phyloP scores from a whole-genome alignment of 1,140 invertebrate species.

The Bombus fervidus region DNA sequence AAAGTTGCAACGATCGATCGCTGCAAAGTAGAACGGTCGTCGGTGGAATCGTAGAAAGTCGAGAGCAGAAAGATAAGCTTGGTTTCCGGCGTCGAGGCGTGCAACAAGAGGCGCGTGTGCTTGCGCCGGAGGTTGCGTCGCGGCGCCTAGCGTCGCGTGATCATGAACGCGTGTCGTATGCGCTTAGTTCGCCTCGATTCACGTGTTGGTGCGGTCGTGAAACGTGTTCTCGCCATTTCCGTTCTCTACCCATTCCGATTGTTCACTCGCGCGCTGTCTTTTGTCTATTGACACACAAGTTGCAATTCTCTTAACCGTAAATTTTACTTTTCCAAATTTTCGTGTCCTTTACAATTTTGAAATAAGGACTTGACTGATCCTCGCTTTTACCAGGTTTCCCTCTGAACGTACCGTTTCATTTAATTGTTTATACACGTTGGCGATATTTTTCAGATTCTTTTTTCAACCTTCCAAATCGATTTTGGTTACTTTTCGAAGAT shows the following conservation, averaged over 20 bases:
- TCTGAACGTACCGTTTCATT: too few relatives aligned
- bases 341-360: too few relatives aligned
- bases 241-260: neutral
- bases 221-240: neutral
- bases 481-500: too few relatives aligned
- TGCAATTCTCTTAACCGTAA: neutral
- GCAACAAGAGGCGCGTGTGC: conserved; percentile 38
- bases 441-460: too few relatives aligned
- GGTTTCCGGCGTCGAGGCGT: conserved; percentile 15
- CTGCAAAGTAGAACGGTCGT: neutral
- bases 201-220: conserved; percentile 43
- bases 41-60: neutral
- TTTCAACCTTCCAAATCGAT: too few relatives aligned
- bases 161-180: conserved; percentile 26
- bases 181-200: conserved; percentile 47
- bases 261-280: too few relatives aligned
- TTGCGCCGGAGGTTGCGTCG: conserved; percentile 29
- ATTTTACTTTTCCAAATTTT: too few relatives aligned
- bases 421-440: too few relatives aligned
- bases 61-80: neutral
- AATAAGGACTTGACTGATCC: too few relatives aligned
- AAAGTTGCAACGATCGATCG: neutral
- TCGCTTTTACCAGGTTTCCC: too few relatives aligned
- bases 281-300: neutral
- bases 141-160: conserved; percentile 38